phyloP scores from a whole-genome alignment of 2,888 invertebrate genomes.

The Mesopsocus fuscifrons region DNA sequence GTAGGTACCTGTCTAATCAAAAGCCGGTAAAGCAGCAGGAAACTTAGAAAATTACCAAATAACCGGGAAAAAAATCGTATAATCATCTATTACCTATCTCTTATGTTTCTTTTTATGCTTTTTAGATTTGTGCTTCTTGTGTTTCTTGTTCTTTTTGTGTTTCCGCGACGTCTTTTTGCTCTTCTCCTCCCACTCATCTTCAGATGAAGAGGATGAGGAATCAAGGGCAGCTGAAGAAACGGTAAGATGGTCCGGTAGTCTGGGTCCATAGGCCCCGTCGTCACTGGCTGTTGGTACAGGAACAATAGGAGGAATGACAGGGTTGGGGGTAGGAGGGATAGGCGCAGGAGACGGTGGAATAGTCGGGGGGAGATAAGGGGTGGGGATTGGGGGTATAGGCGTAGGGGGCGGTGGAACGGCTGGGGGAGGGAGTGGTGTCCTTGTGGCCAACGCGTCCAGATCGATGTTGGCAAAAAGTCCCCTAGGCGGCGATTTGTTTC shows the following conservation, averaged over 20 bases:
- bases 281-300: too few species aligned
- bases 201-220: constrained; percentile 20
- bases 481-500: constrained; percentile 47
- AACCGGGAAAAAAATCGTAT: too few species aligned
- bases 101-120: constrained; percentile 3
- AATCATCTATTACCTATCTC: too few species aligned
- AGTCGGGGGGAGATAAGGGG: constrained; percentile 15
- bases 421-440: neutral
- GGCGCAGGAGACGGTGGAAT: too few species aligned
- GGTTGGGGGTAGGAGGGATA: too few species aligned
- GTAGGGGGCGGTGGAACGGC: too few species aligned
- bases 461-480: constrained; percentile 50
- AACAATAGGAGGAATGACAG: too few species aligned
- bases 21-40: too few species aligned
- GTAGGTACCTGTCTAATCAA: too few species aligned
- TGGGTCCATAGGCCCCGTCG: constrained; percentile 34
- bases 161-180: constrained; percentile 21
- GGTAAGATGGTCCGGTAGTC: constrained; percentile 30
- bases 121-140: constrained; percentile 1
- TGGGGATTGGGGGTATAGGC: neutral
- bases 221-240: constrained; percentile 12
- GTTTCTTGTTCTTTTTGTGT: constrained; percentile 11
- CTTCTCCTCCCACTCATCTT: constrained; percentile 33
- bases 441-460: constrained; percentile 31
- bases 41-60: too few species aligned